A percentile compares a stretch with the other conserved stretches of the same genome.
phyloP scores from a whole-genome alignment of 2,113 vertebrate species.

The Lutjanus erythropterus region DNA sequence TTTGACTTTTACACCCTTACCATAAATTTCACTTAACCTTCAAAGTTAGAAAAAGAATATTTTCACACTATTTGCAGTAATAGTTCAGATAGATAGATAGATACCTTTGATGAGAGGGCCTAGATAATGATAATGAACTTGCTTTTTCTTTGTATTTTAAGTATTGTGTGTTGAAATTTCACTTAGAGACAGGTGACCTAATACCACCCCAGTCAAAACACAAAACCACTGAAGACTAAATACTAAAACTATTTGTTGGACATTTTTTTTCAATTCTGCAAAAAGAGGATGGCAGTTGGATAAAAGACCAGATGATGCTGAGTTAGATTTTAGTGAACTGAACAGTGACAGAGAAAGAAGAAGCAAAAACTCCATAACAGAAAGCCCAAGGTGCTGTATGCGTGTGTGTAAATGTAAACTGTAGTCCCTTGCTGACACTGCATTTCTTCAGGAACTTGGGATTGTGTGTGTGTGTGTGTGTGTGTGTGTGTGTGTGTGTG shows the following conservation, averaged over 20 bases:
- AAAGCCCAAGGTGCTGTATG: slow-evolving; percentile 41
- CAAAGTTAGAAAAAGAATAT: not conserved
- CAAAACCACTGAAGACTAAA: not conserved
- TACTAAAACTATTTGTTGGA: slow-evolving; percentile 7
- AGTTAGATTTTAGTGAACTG: slow-evolving; percentile 35
- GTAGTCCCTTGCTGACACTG: slow-evolving; percentile 56
- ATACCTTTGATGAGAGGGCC: too few species aligned
- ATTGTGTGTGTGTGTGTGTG: slow-evolving; percentile 48
- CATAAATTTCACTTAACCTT: not conserved
- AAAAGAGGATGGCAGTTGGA: slow-evolving; percentile 2
- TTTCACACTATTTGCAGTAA: not conserved
- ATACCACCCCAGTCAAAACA: not conserved
- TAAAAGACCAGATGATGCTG: slow-evolving; percentile 13
- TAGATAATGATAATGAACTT: too few species aligned
- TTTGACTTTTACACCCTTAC: not conserved
- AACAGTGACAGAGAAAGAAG: slow-evolving; percentile 8
- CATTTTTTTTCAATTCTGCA: slow-evolving; percentile 14
- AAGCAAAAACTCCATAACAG: not conserved
- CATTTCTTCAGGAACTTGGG: slow-evolving; percentile 68
- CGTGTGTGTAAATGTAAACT: slow-evolving; percentile 47
- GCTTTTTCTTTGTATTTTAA: not conserved
- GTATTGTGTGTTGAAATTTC: not conserved
- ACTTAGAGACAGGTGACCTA: not conserved
- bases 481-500: slow-evolving; percentile 37
- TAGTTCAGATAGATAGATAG: too few species aligned